Base-by-base conservation (phyloP, 2,797 vertebrate species). In the Danio albolineatus region DNA sequence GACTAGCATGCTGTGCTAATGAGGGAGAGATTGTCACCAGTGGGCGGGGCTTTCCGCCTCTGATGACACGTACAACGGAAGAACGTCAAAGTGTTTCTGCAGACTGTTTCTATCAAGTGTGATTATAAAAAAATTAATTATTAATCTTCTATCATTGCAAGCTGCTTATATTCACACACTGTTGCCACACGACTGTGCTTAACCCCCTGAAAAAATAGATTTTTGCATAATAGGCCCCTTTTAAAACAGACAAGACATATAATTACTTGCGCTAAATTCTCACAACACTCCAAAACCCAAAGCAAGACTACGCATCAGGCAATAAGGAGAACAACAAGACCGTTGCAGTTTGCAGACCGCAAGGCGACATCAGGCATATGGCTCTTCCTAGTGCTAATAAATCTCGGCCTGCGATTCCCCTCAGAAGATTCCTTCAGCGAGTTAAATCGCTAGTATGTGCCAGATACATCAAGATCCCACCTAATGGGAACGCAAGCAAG, bases 361-460 rank as follows among this genome's bases (percentile, higher is more conserved):
- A 62, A 82, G 72, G 70, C 56, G n/a, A 48, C 62, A 74, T 36
- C 65, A 65, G 57, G 36, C 64, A 83, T 83, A 61, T 51, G 73
- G 60, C 74, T 73, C 72, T 9, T 17, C 14, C 69, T 10, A 73
- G 70, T 60, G 12, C 60, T 75, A 73, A 79, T 75, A 70, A 74
- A 79, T 75, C 71, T 56, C n/a, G 64, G 56, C 46, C 48, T 64
- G n/a, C 0, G 59, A 70, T 56, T 75, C 49, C 66, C 60, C 48
- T 69, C 46, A 14, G 41, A 28, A 74, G 41, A 41, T 10, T 46
- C 2, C 4, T 41, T 60, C 44, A 80, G 60, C 38, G 44, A 56
- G 51, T 39, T 53, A 67, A 82, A 78, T 78, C 53, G 12, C 75
- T n/a, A 73, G 54, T 28, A 3, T 14, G 8, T 53, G 62, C 36